These are phyloP conservation scores for Zonitis immaculata DNA, from an alignment of 2,888 invertebrate species.

Conservation along the genomic window DNA sequence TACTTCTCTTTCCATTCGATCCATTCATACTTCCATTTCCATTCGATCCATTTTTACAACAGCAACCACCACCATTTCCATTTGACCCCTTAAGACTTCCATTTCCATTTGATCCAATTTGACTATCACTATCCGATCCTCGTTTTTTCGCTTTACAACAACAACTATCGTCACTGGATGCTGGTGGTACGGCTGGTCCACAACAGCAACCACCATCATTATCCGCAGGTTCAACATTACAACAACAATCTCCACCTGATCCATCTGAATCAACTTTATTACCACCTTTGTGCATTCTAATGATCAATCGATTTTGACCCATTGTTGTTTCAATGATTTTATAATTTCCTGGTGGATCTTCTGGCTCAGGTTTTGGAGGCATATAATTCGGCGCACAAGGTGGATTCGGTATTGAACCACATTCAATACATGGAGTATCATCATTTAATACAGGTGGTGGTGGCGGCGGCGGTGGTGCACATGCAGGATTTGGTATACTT, in stretches of 20 bases:
- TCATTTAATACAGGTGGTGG: no score
- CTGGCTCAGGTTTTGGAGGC: background rate
- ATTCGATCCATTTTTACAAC: no score
- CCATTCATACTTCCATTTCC: no score
- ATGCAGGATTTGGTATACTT: background rate
- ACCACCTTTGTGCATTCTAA: background rate
- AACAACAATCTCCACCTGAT: background rate
- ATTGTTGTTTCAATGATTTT: background rate
- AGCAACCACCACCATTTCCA: no score
- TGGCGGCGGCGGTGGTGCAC: background rate
- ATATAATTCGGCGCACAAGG: background rate
- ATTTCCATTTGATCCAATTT: no score
- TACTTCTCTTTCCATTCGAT: no score
- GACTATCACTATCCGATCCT: no score
- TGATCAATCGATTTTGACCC: background rate
- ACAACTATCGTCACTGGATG: no score
- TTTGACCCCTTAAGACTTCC: no score
- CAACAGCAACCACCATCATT: no score
- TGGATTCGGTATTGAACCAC: background rate
- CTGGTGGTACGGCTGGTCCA: no score
- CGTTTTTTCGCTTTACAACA: no score
- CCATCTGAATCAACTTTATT: background rate
- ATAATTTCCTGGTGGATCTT: background rate
- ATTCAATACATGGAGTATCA: background rate
- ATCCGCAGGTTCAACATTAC: background rate